phyloP scores from a whole-genome alignment of 2,113 vertebrate genomes.

The Sorex fumeus region DNA sequence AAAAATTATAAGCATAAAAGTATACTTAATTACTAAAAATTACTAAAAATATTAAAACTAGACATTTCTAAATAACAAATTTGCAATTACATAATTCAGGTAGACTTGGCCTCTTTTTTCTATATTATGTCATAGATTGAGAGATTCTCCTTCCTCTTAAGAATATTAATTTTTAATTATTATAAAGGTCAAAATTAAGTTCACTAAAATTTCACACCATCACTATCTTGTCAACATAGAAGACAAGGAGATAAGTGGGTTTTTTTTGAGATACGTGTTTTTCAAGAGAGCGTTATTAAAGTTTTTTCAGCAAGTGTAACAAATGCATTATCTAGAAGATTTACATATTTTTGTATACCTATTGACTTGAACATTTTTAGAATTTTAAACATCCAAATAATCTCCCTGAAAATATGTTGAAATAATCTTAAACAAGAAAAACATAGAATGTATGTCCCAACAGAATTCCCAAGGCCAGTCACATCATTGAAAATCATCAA shows the following conservation, averaged over 20 bases:
- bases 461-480: conserved; percentile 5
- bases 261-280: conserved; percentile 1
- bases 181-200: conserved; percentile 51
- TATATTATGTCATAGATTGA: background rate
- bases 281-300: conserved; percentile 45
- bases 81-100: conserved; percentile 1
- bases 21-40: no score
- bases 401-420: conserved; percentile 11
- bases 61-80: conserved; percentile 52
- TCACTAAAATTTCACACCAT: conserved; percentile 23
- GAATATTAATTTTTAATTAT: background rate
- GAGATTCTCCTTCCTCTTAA: conserved; percentile 31
- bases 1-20: no score
- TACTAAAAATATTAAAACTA: no score
- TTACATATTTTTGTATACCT: background rate
- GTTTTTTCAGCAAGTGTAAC: background rate
- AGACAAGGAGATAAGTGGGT: no score
- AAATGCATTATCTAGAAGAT: conserved; percentile 36
- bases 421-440: conserved; percentile 38
- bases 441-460: conserved; percentile 14
- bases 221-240: background rate
- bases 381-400: conserved; percentile 54
- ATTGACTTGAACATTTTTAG: conserved; percentile 5
- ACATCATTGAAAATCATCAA: conserved; percentile 62
- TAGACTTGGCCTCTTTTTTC: background rate